Base-by-base conservation (phyloP, 1,140 invertebrate species). In the Dendroctonus ponderosae region DNA sequence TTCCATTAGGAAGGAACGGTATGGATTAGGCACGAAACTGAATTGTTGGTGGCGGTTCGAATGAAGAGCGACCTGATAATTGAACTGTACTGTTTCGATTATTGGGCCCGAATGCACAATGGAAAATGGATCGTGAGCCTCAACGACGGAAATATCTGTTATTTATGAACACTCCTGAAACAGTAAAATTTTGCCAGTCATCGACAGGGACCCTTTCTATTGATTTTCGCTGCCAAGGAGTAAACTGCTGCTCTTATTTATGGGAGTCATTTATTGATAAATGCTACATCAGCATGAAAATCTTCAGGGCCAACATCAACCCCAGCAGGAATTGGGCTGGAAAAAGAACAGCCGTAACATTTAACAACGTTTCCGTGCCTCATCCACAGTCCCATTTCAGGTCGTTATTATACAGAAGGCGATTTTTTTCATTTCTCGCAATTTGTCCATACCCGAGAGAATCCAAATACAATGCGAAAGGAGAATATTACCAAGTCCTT, bases 121-220 rank as follows among this genome's bases (percentile, higher is more conserved):
- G 26, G 26, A 26, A 26, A 26, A 26, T 26, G 26, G 26, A 26
- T 3, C 26, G 26, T 26, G 26, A 26, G 26, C 26, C 26, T 26
- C 26, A 26, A 26, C 50, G 50, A 15, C 50, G 50, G 26, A 26
- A 56, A 56, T 56, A 56, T 56, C 53, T 62, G 60, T 41, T 52
- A 52, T 62, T 62, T 62, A 62, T 62, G 50, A 62, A 62, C 60
- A 15, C 40, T 52, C 60, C 60, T 62, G 40, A 62, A 62, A 62
- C 60, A 62, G 60, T 62, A 62, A 62, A 62, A 62, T 62, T 52
- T 62, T 51, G 42, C 48, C 60, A 48, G 52, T 48, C 52, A 48
- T 52, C 52, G 60, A 40, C 42, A 26, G 52, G 50, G 60, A 40
- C 7, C 48, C 60, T 52, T 51, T 14, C 40, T 62, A 62, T 62